Percentiles rank a stretch among this genome's conserved stretches.
phyloP scores from a whole-genome alignment of 1,140 invertebrate species.

The Eulimnadia texana region DNA sequence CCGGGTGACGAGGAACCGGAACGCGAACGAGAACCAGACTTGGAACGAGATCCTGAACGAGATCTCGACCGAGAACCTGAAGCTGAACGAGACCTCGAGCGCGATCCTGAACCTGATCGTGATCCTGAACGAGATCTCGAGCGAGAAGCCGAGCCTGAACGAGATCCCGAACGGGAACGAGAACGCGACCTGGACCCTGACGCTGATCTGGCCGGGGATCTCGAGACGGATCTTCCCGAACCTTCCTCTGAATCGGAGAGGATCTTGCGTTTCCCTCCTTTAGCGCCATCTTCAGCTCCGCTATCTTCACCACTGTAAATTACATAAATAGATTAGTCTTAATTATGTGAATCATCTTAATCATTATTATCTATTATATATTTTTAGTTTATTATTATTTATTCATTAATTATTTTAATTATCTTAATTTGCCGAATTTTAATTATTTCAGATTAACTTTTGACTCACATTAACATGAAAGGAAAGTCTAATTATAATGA shows the following conservation, averaged over 20 bases:
- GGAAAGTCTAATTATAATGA: background rate
- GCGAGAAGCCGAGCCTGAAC: conserved; percentile 25
- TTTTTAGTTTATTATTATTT: conserved; percentile 1
- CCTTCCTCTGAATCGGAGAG: conserved; percentile 25
- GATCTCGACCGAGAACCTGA: conserved; percentile 24
- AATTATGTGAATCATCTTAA: conserved; percentile 6
- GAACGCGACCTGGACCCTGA: conserved; percentile 25
- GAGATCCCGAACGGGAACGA: conserved; percentile 20
- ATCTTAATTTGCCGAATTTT: too few relatives aligned
- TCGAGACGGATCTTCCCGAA: conserved; percentile 18
- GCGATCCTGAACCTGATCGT: conserved; percentile 24
- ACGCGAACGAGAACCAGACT: conserved; percentile 23
- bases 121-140: conserved; percentile 29
- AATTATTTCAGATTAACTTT: conserved; percentile 1
- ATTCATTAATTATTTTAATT: background rate
- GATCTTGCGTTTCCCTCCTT: conserved; percentile 31
- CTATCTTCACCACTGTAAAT: conserved; percentile 31
- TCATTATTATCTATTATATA: background rate
- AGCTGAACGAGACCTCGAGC: conserved; percentile 24
- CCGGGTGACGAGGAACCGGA: conserved; percentile 25
- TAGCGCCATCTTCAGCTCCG: conserved; percentile 25
- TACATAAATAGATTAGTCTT: conserved; percentile 11
- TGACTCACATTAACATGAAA: background rate
- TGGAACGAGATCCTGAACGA: conserved; percentile 24
- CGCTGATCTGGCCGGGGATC: conserved; percentile 17